phyloP scores from a whole-genome alignment of 1,140 invertebrate species.

The Bombus confusus region DNA sequence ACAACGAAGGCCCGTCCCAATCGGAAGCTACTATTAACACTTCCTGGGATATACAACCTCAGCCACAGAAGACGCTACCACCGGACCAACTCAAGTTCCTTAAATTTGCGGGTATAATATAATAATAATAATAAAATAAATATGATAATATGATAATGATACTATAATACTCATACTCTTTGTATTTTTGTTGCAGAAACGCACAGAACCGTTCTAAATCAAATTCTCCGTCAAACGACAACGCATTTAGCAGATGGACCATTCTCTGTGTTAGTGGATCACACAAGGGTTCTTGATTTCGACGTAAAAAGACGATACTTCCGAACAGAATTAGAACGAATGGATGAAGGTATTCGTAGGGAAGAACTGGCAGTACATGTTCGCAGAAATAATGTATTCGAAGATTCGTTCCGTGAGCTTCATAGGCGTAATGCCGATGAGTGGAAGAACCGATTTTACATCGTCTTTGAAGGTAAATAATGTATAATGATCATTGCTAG shows the following conservation, averaged over 20 bases:
- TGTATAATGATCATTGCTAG: not conserved
- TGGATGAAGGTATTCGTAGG: conserved; percentile 91
- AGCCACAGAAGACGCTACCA: conserved; percentile 77
- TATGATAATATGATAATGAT: not conserved
- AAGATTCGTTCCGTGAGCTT: conserved; percentile 95
- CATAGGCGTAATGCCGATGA: conserved; percentile 93
- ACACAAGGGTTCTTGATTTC: conserved; percentile 95
- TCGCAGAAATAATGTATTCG: conserved; percentile 93
- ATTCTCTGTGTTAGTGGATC: conserved; percentile 94
- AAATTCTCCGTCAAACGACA: conserved; percentile 94
- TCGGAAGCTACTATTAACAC: conserved; percentile 68
- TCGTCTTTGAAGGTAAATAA: conserved; percentile 93
- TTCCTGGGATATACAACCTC: conserved; percentile 74
- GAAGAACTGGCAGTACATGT: conserved; percentile 96
- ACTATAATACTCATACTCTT: conserved; percentile 9
- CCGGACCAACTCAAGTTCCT: conserved; percentile 90
- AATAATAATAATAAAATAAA: not conserved
- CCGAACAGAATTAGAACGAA: conserved; percentile 91
- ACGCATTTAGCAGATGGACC: conserved; percentile 93
- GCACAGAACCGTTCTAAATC: conserved; percentile 95
- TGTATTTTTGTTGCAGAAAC: conserved; percentile 85
- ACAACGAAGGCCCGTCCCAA: conserved; percentile 71
- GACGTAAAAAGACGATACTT: conserved; percentile 97
- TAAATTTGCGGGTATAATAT: conserved; percentile 87
- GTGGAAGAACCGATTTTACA: conserved; percentile 97